Evolutionary conservation across 2,797 vertebrate species (phyloP).

Genomic region (Enteromius treurensis): DNA sequence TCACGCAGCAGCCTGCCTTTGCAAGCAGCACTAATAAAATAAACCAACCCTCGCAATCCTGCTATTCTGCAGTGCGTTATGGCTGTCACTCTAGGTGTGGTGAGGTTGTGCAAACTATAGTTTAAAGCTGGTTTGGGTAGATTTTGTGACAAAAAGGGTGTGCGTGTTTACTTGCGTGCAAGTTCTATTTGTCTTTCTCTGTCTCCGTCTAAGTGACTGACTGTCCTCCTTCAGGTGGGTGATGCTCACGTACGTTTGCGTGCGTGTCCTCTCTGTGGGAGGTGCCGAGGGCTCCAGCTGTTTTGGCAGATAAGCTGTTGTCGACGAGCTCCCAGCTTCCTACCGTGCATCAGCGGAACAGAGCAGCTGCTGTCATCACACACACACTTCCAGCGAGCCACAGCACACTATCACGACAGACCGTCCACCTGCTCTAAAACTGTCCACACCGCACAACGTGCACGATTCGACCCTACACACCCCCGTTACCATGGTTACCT

Average conservation of each 20-base stretch:
- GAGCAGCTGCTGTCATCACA: conserved; percentile 32
- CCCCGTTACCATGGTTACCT: conserved; percentile 40
- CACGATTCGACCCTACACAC: conserved; percentile 6
- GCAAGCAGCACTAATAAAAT: neutral
- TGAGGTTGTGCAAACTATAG: conserved; percentile 21
- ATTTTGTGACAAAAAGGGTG: conserved; percentile 18
- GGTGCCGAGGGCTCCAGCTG: conserved; percentile 70
- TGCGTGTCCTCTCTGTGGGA: conserved; percentile 58
- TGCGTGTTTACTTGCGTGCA: conserved; percentile 32
- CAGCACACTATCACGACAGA: neutral
- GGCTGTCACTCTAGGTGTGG: conserved; percentile 44
- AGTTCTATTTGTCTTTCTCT: conserved; percentile 13
- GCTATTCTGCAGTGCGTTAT: conserved; percentile 27
- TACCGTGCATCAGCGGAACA: conserved; percentile 65
- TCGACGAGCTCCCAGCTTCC: conserved; percentile 64
- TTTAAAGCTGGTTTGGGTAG: conserved; percentile 50
- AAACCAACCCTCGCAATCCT: neutral
- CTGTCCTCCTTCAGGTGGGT: conserved; percentile 29
- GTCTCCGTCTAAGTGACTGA: conserved; percentile 26
- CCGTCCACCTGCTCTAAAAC: conserved; percentile 23
- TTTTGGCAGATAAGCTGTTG: conserved; percentile 75
- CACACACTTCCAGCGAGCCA: neutral
- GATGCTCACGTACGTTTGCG: conserved; percentile 42
- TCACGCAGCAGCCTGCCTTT: neutral
- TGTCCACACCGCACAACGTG: conserved; percentile 21